phyloP scores from a whole-genome alignment of 2,113 vertebrate species.

The Charina bottae region DNA sequence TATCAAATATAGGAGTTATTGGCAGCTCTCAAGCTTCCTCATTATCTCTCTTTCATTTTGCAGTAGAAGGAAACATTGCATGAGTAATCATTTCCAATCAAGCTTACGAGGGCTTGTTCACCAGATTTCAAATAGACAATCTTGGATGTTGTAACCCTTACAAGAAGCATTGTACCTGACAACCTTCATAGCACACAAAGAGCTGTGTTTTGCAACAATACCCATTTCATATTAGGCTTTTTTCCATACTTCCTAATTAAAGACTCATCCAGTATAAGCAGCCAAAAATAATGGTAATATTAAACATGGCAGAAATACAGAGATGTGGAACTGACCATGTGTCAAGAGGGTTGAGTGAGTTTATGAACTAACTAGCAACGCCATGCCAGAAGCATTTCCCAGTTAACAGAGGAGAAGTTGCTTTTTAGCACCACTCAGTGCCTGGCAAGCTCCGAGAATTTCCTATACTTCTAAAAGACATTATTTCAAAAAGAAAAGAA shows the following conservation, averaged over 20 bases:
- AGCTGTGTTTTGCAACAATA: neutral
- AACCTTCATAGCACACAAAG: neutral
- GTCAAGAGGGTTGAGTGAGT: slow-evolving; percentile 3
- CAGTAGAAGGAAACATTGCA: slow-evolving; percentile 7
- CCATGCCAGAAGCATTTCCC: slow-evolving; percentile 5
- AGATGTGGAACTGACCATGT: slow-evolving; percentile 24
- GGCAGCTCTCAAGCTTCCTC: slow-evolving; percentile 29
- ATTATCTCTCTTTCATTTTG: neutral
- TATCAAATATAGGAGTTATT: slow-evolving; percentile 33
- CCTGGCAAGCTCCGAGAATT: slow-evolving; percentile 34
- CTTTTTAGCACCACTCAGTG: slow-evolving; percentile 11
- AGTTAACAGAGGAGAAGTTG: slow-evolving; percentile 16
- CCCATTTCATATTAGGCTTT: neutral
- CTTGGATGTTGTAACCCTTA: neutral
- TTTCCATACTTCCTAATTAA: slow-evolving; percentile 22
- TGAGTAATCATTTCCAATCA: slow-evolving; percentile 24
- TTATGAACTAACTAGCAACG: neutral
- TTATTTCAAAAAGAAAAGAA: slow-evolving; percentile 4
- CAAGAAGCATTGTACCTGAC: neutral
- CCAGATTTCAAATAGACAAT: slow-evolving; percentile 38
- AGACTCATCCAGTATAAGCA: neutral
- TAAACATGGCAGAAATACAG: neutral
- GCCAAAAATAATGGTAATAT: neutral
- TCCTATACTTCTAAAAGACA: slow-evolving; percentile 28
- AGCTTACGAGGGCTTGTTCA: neutral